Evolutionary conservation across 2,113 vertebrate genomes (phyloP), one percentile per base, ranked within the genome.

Genomic region (Rafetus swinhoei): DNA sequence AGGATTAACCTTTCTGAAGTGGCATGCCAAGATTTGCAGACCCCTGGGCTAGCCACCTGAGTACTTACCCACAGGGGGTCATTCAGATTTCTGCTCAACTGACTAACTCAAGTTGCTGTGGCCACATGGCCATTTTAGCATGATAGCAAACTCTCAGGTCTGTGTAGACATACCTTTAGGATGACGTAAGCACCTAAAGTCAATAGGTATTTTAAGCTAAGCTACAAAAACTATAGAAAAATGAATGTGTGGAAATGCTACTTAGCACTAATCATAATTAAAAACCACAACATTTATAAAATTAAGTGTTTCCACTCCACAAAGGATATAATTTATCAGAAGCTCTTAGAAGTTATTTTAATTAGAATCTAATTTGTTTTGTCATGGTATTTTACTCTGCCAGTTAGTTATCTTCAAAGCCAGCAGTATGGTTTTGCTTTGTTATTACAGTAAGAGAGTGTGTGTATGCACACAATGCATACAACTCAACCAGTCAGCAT

Each of bases 401-500:
- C 92, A 25, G 9, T 89, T 90, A 94, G 92, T 27, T 77, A 77
- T 45, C 35, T 50, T 77, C 74, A 50, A 82, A 97, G 65, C 86
- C 88, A 93, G 88, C 88, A 95, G 81, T 77, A 15, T 77, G 69
- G 35, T 50, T 93, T 83, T 87, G 57, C 91, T 97, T 90, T 74
- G 93, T 60, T 87, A 81, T 84, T 95, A 84, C 29, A 82, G 87
- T 35, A 69, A 93, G 69, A 59, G 89, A 95, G 85, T 29, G 59
- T 29, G 24, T 62, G 25, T 62, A 4, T 60, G 24, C 6, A 96
- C n/a, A 93, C 84, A n/a, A 92, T 92, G 27, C 84, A 87, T 2
- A 91, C 2, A 86, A 60, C 94, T 96, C 79, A 94, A 92, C 86
- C 82, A 22, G 35, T 95, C 81, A 84, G 77, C 93, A 93, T 87